phyloP scores from a whole-genome alignment of 2,113 vertebrate genomes.

The Charina bottae region DNA sequence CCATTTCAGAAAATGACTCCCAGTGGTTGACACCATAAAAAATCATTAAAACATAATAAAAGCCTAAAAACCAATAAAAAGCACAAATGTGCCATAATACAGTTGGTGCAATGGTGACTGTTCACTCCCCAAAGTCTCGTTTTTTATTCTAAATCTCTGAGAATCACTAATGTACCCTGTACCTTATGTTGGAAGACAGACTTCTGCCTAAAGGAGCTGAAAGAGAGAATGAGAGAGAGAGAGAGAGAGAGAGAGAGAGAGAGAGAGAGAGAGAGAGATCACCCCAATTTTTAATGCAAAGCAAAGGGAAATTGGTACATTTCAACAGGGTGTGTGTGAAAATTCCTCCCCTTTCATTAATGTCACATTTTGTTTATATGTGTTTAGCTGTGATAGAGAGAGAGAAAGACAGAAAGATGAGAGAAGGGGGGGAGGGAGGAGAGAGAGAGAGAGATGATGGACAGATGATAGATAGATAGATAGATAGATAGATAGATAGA shows the following conservation, averaged over 20 bases:
- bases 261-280: no score
- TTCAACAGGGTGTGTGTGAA: no score
- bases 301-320: no score
- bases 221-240: rapidly evolving
- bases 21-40: background rate
- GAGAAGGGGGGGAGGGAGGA: no score
- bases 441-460: no score
- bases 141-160: background rate
- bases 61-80: background rate
- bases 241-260: no score
- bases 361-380: background rate
- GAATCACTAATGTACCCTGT: background rate
- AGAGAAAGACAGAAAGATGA: background rate
- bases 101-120: background rate
- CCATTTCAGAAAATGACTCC: background rate
- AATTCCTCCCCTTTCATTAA: no score
- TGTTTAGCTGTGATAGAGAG: background rate
- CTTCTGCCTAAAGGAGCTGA: no score
- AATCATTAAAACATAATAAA: background rate
- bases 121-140: background rate
- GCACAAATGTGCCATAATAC: background rate
- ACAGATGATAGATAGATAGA: no score
- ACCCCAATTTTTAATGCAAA: no score
- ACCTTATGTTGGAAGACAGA: background rate
- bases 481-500: no score